Conservation (phyloP, 1,140 invertebrate species). For the Sipha flava region DNA sequence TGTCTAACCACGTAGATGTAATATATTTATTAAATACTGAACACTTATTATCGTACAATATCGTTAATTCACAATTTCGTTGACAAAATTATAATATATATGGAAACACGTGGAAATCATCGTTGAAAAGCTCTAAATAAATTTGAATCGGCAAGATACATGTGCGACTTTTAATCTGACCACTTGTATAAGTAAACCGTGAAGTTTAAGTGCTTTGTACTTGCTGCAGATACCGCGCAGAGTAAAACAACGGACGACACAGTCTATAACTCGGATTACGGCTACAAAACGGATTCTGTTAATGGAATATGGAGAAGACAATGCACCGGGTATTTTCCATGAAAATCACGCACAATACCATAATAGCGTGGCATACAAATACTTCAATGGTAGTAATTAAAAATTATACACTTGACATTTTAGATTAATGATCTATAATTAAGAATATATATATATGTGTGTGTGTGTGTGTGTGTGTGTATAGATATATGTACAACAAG, state of each 20-base stretch:
- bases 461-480: too few relatives aligned
- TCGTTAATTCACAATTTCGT: too few relatives aligned
- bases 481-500: background rate
- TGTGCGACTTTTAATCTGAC: background rate
- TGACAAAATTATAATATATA: too few relatives aligned
- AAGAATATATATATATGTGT: too few relatives aligned
- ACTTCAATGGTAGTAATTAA: background rate
- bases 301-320: slow-evolving; percentile 2
- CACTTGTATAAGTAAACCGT: background rate
- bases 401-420: slow-evolving; percentile 6
- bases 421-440: background rate
- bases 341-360: background rate
- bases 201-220: background rate
- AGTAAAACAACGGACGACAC: background rate
- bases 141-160: too few relatives aligned
- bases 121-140: too few relatives aligned
- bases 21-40: too few relatives aligned
- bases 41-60: too few relatives aligned
- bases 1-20: too few relatives aligned
- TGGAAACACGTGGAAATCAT: too few relatives aligned
- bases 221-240: background rate
- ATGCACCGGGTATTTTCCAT: background rate
- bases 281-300: background rate
- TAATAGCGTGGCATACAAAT: background rate
- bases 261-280: background rate